Conservation (phyloP, 2,797 vertebrate genomes). For the Steatocranus sp. region DNA sequence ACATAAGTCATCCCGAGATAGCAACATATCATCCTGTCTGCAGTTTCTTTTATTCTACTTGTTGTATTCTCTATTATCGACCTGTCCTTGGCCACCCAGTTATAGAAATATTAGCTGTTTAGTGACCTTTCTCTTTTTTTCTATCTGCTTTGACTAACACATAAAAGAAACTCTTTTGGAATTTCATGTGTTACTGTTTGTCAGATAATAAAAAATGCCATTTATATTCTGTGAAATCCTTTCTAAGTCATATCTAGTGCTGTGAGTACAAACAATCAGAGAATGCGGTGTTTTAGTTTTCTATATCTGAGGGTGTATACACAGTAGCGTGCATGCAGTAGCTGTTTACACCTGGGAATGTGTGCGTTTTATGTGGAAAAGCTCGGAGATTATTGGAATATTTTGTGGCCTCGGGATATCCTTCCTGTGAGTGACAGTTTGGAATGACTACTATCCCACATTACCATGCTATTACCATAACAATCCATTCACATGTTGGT, state of each 20-base stretch:
- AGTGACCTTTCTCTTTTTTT: not conserved
- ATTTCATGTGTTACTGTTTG: not conserved
- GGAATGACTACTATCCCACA: slow-evolving; percentile 3
- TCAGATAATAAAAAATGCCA: not conserved
- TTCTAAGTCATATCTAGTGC: not conserved
- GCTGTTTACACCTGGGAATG: not conserved
- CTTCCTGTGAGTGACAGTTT: slow-evolving; percentile 2
- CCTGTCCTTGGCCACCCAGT: not conserved
- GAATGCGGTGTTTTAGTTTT: not conserved
- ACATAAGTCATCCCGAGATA: not conserved
- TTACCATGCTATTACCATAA: slow-evolving; percentile 46
- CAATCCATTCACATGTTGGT: slow-evolving; percentile 29
- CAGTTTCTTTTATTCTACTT: not conserved
- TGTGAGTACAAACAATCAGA: not conserved
- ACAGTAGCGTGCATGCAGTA: not conserved
- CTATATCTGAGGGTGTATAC: not conserved
- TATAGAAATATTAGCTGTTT: not conserved
- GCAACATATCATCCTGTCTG: not conserved
- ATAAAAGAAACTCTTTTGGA: not conserved
- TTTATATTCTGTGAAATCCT: not conserved
- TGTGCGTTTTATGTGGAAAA: not conserved
- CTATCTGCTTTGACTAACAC: not conserved
- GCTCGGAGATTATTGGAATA: not conserved
- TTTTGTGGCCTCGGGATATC: not conserved
- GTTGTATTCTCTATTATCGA: not conserved